phyloP scores from a whole-genome alignment of 2,113 vertebrate species.

The Rousettus leschenaultii region DNA sequence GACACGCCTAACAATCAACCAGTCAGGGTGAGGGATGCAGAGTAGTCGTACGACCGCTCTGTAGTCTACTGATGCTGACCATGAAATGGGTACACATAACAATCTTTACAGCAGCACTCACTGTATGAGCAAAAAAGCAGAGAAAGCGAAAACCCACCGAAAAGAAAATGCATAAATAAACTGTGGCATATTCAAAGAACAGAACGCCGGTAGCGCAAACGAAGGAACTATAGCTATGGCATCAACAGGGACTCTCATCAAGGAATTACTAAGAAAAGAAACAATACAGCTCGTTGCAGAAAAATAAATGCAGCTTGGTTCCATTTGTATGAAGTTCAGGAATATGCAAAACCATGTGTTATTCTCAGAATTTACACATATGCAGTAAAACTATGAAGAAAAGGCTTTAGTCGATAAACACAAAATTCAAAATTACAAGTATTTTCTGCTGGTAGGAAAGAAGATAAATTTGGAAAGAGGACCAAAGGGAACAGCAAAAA shows the following conservation, averaged over 20 bases:
- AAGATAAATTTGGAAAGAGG: not conserved
- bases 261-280: not conserved
- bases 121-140: not conserved
- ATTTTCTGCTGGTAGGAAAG: not conserved
- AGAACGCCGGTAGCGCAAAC: not conserved
- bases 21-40: not conserved
- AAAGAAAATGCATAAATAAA: not conserved
- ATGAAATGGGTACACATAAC: not conserved
- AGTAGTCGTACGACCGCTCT: not conserved
- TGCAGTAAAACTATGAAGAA: not conserved
- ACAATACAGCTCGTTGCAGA: not conserved
- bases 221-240: not conserved
- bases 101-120: not conserved
- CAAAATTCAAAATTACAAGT: not conserved
- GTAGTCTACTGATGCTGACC: not conserved
- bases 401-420: not conserved
- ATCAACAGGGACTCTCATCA: not conserved
- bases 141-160: not conserved
- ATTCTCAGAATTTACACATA: not conserved
- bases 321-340: not conserved
- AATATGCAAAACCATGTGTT: not conserved
- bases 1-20: not conserved
- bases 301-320: not conserved
- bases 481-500: not conserved
- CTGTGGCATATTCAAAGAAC: not conserved